Conservation (phyloP, 2,797 vertebrate genomes). For the Sarcoramphus papa region DNA sequence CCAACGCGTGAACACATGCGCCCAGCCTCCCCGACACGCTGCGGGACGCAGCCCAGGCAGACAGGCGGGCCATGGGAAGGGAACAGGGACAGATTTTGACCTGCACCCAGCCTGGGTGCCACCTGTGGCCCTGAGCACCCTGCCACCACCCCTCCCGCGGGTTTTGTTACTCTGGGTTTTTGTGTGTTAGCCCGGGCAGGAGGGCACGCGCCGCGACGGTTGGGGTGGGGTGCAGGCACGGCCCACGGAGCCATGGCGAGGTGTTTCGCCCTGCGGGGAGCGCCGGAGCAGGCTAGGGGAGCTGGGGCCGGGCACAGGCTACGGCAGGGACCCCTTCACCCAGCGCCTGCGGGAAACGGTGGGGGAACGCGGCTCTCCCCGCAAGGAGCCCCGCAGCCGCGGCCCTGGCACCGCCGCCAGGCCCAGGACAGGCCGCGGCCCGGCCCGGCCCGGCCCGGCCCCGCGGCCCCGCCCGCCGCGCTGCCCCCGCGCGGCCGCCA, state of each 20-base stretch:
- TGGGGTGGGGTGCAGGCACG: rapidly evolving
- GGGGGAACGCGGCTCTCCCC: no score
- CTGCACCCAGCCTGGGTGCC: rapidly evolving
- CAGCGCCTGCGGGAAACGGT: rapidly evolving
- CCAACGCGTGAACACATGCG: rapidly evolving
- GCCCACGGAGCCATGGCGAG: not conserved
- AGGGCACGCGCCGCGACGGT: no score
- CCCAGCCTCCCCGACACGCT: rapidly evolving
- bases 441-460: not conserved
- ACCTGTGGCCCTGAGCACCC: not conserved
- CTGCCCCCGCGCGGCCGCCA: not conserved
- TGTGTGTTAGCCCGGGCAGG: not conserved
- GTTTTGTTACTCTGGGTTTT: no score
- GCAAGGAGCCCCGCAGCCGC: not conserved
- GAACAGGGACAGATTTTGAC: not conserved
- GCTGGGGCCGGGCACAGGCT: not conserved
- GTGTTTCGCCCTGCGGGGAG: no score
- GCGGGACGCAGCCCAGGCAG: not conserved
- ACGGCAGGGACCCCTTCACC: not conserved
- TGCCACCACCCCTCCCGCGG: not conserved
- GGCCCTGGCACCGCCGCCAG: not conserved
- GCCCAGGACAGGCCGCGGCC: not conserved
- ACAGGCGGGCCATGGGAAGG: not conserved
- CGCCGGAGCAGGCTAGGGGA: not conserved
- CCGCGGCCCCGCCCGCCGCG: no score